Percentiles rank a stretch among this genome's conserved stretches.
phyloP scores from a whole-genome alignment of 2,888 invertebrate species.

The Mythimna albipuncta region DNA sequence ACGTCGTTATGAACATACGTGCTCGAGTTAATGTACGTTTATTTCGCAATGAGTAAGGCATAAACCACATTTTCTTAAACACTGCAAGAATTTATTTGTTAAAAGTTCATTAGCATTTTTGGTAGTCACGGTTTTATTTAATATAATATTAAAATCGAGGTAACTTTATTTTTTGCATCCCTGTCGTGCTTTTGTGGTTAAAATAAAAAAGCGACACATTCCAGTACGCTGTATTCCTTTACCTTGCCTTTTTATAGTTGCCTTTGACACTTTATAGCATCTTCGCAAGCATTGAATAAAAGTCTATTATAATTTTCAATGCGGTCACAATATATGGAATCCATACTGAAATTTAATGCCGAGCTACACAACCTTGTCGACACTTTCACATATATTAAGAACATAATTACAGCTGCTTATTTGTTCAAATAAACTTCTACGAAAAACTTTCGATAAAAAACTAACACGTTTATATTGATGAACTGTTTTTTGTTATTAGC shows the following conservation, averaged over 20 bases:
- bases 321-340: constrained; percentile 36
- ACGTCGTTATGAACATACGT: constrained; percentile 50
- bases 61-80: constrained; percentile 46
- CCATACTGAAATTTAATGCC: constrained; percentile 13
- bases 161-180: constrained; percentile 52
- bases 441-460: constrained; percentile 59
- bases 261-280: constrained; percentile 56
- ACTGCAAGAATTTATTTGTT: constrained; percentile 40
- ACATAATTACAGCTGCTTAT: constrained; percentile 17
- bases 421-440: constrained; percentile 31
- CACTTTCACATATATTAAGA: constrained; percentile 25
- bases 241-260: constrained; percentile 35
- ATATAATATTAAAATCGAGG: constrained; percentile 39
- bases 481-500: constrained; percentile 67
- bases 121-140: constrained; percentile 49
- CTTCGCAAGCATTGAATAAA: constrained; percentile 50
- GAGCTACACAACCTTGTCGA: constrained; percentile 2
- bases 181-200: constrained; percentile 52
- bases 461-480: constrained; percentile 58
- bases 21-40: constrained; percentile 20
- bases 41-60: constrained; percentile 26
- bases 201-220: constrained; percentile 48
- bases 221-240: constrained; percentile 38
- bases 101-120: constrained; percentile 58
- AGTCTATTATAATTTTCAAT: constrained; percentile 46